A percentile compares a stretch with the other conserved stretches of the same genome.
These are phyloP conservation scores for Drosophila koepferae DNA, from an alignment of 2,888 invertebrate genomes.

Conservation along the genomic window DNA sequence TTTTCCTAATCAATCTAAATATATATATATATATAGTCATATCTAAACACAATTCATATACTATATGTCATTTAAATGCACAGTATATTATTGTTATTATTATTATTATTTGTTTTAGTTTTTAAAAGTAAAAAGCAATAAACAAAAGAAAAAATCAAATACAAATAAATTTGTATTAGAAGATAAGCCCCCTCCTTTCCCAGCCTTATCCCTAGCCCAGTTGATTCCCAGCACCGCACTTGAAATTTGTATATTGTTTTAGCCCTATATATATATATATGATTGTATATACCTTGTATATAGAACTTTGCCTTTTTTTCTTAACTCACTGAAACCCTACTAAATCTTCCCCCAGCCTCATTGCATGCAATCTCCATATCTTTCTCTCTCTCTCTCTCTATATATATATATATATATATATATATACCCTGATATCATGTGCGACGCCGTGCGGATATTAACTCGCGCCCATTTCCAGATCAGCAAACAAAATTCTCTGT, in stretches of 20 bases:
- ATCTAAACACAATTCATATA: slow-evolving; percentile 22
- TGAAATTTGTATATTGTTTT: slow-evolving; percentile 28
- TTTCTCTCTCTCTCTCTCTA: not conserved
- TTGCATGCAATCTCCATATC: slow-evolving; percentile 9
- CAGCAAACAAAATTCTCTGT: slow-evolving; percentile 35
- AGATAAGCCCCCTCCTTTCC: not conserved
- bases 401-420: not conserved
- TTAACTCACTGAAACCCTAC: not conserved
- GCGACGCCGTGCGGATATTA: slow-evolving; percentile 31
- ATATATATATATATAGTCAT: slow-evolving; percentile 33
- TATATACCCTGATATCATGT: not conserved
- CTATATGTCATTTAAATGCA: slow-evolving; percentile 50
- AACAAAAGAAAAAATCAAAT: slow-evolving; percentile 72
- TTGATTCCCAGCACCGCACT: slow-evolving; percentile 62
- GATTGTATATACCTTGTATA: not conserved
- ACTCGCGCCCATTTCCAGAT: slow-evolving; percentile 41
- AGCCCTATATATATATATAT: not conserved
- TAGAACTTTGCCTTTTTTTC: slow-evolving; percentile 30
- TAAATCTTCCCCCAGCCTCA: not conserved
- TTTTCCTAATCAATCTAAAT: slow-evolving; percentile 7
- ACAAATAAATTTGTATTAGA: slow-evolving; percentile 26
- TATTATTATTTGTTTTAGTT: slow-evolving; percentile 9
- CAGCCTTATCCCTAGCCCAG: not conserved
- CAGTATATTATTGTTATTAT: slow-evolving; percentile 37
- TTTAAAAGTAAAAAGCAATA: slow-evolving; percentile 57